phyloP scores from a whole-genome alignment of 2,797 vertebrate species.

The Anas georgica region DNA sequence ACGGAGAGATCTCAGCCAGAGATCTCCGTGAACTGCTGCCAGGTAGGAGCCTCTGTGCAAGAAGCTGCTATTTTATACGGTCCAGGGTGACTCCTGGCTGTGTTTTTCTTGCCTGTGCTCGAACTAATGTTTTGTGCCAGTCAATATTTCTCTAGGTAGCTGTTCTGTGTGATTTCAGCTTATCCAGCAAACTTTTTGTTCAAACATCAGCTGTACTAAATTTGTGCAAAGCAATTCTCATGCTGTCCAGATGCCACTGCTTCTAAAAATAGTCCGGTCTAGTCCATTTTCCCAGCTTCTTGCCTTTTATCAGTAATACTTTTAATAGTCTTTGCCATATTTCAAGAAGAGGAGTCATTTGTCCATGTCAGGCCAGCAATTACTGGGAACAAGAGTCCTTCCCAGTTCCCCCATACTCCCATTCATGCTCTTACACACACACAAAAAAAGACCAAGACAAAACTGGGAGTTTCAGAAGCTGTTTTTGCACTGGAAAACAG shows the following conservation, averaged over 20 bases:
- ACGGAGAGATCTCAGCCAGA: background rate
- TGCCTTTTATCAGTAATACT: conserved; percentile 23
- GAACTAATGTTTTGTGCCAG: background rate
- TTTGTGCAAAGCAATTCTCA: conserved; percentile 45
- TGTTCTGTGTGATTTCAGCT: background rate
- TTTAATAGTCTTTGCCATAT: background rate
- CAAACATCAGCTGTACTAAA: conserved; percentile 46
- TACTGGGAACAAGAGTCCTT: background rate
- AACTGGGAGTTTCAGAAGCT: background rate
- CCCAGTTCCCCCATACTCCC: background rate
- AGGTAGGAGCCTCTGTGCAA: fast-evolving
- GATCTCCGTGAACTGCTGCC: fast-evolving
- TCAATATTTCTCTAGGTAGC: background rate
- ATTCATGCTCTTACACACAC: background rate
- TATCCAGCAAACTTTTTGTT: background rate
- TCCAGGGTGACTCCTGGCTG: background rate
- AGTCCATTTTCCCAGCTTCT: conserved; percentile 31
- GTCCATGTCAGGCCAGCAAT: background rate
- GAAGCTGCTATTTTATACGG: fast-evolving
- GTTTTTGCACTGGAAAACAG: background rate
- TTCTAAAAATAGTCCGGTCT: conserved; percentile 54
- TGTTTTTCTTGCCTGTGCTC: fast-evolving
- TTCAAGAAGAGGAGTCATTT: background rate
- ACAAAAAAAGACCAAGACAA: background rate
- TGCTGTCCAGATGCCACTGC: conserved; percentile 52